These are phyloP conservation scores for Naso thynnoides DNA, from an alignment of 2,797 vertebrate species.

Conservation along the genomic window DNA sequence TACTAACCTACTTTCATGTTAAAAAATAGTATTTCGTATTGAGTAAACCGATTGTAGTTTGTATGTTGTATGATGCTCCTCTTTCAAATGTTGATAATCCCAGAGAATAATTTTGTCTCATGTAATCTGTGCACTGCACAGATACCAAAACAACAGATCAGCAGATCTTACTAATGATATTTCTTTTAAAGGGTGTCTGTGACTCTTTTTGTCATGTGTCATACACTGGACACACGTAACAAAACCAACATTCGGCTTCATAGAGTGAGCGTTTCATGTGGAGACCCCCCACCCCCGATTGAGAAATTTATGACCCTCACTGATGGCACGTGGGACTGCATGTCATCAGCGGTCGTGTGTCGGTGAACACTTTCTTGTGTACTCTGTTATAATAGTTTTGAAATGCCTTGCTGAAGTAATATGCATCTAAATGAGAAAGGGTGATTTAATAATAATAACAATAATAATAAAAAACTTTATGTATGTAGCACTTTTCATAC, in stretches of 20 bases:
- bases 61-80: neutral
- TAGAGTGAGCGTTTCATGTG: neutral
- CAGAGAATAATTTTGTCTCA: neutral
- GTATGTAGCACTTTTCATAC: no score
- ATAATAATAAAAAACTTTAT: no score
- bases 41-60: no score
- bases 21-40: no score
- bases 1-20: neutral
- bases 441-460: no score
- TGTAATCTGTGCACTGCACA: neutral
- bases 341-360: neutral
- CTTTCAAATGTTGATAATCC: neutral
- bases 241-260: neutral
- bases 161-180: neutral
- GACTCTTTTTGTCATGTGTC: neutral
- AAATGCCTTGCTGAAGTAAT: no score
- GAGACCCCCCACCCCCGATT: fast-evolving
- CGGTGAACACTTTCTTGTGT: neutral
- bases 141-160: neutral
- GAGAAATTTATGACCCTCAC: no score
- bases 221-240: neutral
- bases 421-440: no score
- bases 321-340: neutral
- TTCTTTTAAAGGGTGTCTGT: neutral
- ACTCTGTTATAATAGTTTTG: no score